These are phyloP conservation scores for Aphidius ervi DNA, from an alignment of 1,140 invertebrate genomes.

Conservation along the genomic window DNA sequence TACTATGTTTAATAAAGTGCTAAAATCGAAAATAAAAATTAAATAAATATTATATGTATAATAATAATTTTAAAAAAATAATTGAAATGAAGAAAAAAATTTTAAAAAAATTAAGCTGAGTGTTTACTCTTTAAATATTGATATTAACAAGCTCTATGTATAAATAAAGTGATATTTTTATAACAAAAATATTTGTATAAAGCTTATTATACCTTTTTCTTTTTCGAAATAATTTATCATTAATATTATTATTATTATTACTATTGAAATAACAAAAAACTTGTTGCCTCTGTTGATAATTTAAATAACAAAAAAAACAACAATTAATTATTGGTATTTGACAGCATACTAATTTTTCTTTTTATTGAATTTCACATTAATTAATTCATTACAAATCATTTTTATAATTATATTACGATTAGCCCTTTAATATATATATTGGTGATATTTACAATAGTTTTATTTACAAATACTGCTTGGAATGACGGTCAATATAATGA, in stretches of 20 bases:
- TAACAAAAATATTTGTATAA: conserved; percentile 25
- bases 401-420: conserved; percentile 12
- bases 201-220: not conserved
- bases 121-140: conserved; percentile 20
- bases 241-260: no score
- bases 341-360: conserved; percentile 3
- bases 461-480: conserved; percentile 37
- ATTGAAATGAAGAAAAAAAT: conserved; percentile 5
- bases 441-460: conserved; percentile 34
- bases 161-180: conserved; percentile 49
- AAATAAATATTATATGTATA: conserved; percentile 21
- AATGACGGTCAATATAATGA: conserved; percentile 35
- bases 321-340: conserved; percentile 22
- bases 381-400: conserved; percentile 32
- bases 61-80: conserved; percentile 1
- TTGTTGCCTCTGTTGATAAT: no score
- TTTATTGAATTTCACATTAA: conserved; percentile 26
- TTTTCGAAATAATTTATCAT: no score
- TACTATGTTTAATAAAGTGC: conserved; percentile 14
- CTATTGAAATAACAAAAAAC: no score
- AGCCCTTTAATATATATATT: conserved; percentile 14
- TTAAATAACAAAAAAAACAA: no score
- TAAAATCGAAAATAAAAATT: conserved; percentile 22
- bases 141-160: conserved; percentile 39
- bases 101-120: conserved; percentile 16